Percentiles rank a stretch among this genome's conserved stretches.
Evolutionary conservation across 2,797 vertebrate genomes (phyloP).

Genomic region (Tenualosa thibaudeaui): DNA sequence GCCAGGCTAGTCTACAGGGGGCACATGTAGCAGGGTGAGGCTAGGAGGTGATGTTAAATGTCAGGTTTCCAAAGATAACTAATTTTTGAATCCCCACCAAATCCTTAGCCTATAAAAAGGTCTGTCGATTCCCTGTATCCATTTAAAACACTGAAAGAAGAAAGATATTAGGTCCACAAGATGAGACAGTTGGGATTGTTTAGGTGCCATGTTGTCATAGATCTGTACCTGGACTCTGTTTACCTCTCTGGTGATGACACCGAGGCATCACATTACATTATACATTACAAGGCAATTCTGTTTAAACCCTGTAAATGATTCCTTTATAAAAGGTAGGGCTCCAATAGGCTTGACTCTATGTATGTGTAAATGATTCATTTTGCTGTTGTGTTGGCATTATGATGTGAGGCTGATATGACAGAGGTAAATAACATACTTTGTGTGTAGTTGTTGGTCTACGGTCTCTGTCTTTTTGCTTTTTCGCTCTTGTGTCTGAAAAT

Average conservation of each 20-base stretch:
- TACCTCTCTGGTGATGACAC: neutral
- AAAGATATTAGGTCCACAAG: neutral
- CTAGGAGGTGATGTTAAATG: neutral
- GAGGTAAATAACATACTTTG: neutral
- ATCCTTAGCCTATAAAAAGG: neutral
- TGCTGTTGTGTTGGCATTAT: neutral
- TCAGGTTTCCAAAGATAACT: conserved; percentile 17
- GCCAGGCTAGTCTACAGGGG: neutral
- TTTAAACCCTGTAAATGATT: neutral
- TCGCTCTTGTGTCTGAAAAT: neutral
- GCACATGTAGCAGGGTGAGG: neutral
- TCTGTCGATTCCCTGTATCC: neutral
- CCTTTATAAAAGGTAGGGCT: neutral
- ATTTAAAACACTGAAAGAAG: neutral
- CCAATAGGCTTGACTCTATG: neutral
- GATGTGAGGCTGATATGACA: neutral
- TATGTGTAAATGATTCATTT: neutral
- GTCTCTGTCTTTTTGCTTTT: neutral
- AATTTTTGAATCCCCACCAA: neutral
- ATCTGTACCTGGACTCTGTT: neutral
- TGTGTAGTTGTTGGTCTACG: neutral
- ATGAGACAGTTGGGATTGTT: neutral
- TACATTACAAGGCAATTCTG: neutral
- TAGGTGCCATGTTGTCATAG: neutral
- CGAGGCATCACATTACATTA: neutral